Evolutionary conservation across 1,140 invertebrate genomes (phyloP), one percentile per base, ranked within the genome.

Genomic region (Drosophila obscura): DNA sequence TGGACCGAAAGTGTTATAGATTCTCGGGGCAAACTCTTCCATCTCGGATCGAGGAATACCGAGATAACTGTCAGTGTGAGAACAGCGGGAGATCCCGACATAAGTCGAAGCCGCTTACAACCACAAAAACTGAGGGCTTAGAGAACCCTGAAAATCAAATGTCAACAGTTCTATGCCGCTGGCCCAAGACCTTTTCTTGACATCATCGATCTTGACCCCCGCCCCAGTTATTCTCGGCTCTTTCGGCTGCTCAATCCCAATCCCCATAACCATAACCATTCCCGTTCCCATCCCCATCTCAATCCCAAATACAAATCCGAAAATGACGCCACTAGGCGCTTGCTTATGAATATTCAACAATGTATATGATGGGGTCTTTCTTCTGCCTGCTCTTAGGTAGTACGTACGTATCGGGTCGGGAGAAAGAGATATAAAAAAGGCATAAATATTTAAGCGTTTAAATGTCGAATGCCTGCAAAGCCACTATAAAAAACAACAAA

Each of bases 121-220:
- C 52, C 59, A 13, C 31, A 39, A 39, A 13, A 39, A 11, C 4
- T 11, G 0, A 39, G 35, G 35, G 43, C 64, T 72, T 57, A 78
- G 31, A 61, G 11, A 19, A 1, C 39, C 19, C 35, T 11, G 35
- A 48, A 85, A 80, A 74, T 77, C 81, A 80, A 74, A 87, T 85
- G 82, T 85, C 82, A 85, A 80, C 81, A 87, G 64, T 74, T 82
- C 74, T 74, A 73, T 67, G 73, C 46, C 64, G 63, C 58, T 52
- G 55, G 11, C 60, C 28, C 72, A 73, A 69, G 52, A 74, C 69
- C 74, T 66, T 80, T 64, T 87, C 74, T 85, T 84, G 81, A 85
- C 81, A 85, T 85, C 81, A 81, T 81, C 82, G 82, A 87, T 85
- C 82, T 85, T 87, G 81, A 81, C 77, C 81, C 81, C 35, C 81